A percentile compares a stretch with the other conserved stretches of the same genome.
Conservation (phyloP, 2,888 invertebrate genomes). For the Caenorhabditis sp. region DNA sequence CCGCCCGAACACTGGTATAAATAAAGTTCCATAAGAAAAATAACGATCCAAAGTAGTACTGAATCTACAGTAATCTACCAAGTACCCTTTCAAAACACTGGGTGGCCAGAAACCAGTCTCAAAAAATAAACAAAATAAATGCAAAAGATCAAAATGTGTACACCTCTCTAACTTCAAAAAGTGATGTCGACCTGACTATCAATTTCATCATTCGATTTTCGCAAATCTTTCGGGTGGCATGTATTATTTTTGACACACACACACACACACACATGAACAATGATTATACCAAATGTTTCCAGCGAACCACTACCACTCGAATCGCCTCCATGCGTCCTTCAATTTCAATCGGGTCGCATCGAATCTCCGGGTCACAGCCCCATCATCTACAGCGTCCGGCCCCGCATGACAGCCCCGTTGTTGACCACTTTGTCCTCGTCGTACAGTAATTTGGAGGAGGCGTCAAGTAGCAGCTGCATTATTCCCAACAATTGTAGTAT, state of each 20-base stretch:
- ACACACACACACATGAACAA: too few relatives aligned
- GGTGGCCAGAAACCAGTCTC: not conserved
- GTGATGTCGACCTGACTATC: not conserved
- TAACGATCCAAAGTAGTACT: too few relatives aligned
- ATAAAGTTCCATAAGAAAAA: too few relatives aligned
- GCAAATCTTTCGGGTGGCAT: not conserved
- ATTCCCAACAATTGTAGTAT: not conserved
- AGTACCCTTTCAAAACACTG: too few relatives aligned
- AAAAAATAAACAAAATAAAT: not conserved
- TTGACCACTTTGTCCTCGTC: conserved; percentile 26
- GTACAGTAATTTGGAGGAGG: conserved; percentile 15
- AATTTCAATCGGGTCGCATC: conserved; percentile 36
- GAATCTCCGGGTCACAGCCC: conserved; percentile 21
- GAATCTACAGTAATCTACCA: too few relatives aligned
- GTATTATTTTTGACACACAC: conserved; percentile 9
- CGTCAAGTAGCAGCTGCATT: conserved; percentile 18
- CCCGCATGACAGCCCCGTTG: conserved; percentile 32
- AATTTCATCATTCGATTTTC: not conserved
- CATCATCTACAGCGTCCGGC: conserved; percentile 13
- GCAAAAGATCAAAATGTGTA: not conserved
- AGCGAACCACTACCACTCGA: conserved; percentile 34
- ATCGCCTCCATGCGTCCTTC: conserved; percentile 18
- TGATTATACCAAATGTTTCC: conserved; percentile 20
- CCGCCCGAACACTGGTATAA: too few relatives aligned
- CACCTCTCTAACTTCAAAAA: conserved; percentile 9